Evolutionary conservation across 2,888 invertebrate species (phyloP).

Genomic region (Odontomyia ornata): DNA sequence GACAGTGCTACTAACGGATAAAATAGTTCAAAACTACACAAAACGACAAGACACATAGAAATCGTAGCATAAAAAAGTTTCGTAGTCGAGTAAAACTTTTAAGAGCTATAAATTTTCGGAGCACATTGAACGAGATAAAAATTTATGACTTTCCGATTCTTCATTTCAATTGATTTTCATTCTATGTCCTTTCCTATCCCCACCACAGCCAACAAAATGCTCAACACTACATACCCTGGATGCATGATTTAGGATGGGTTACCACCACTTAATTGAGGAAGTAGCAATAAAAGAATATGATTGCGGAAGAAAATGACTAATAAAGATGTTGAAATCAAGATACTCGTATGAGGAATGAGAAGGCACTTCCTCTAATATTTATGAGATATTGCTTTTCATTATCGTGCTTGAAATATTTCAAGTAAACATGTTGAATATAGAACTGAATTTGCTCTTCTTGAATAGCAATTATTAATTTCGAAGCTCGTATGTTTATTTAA

Average conservation of each 20-base stretch:
- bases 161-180: constrained; percentile 42
- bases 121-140: constrained; percentile 46
- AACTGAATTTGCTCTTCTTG: too few species aligned
- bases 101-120: constrained; percentile 46
- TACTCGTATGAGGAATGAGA: background rate
- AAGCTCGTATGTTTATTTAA: too few species aligned
- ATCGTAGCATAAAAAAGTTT: constrained; percentile 30
- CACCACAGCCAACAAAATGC: too few species aligned
- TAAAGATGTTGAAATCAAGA: background rate
- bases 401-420: too few species aligned
- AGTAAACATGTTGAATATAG: too few species aligned
- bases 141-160: constrained; percentile 46
- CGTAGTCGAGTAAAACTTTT: constrained; percentile 29
- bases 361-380: too few species aligned
- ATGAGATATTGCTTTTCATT: too few species aligned
- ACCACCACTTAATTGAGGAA: constrained; percentile 3
- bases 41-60: constrained; percentile 16
- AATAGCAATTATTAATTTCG: too few species aligned
- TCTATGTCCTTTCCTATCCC: background rate
- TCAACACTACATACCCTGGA: background rate
- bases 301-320: background rate
- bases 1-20: constrained; percentile 33
- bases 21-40: constrained; percentile 34
- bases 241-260: background rate
- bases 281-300: background rate